Evolutionary conservation across 2,888 invertebrate genomes (phyloP), one percentile per base, ranked within the genome.

Genomic region (Ptilodon capucinus): DNA sequence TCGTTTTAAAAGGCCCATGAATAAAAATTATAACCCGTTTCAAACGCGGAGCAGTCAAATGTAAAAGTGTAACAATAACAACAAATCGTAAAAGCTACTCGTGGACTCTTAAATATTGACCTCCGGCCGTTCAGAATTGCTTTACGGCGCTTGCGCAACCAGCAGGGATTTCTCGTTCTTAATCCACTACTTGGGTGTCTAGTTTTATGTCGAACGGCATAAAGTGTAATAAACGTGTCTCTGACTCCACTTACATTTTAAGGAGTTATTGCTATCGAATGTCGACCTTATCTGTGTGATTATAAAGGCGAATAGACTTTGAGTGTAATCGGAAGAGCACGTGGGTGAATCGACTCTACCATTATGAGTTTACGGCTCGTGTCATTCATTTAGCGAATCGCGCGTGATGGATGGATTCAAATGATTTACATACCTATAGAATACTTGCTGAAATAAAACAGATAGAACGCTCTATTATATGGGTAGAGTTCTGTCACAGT

Each of bases 131-230:
- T 59, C 54, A 57, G 61, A 74, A 59, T 62, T 57, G 38, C 66
- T 79, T 79, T 78, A 83, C 66, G 51, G 64, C 74, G 56, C 62
- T 87, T 87, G 82, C 80, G 75, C 80, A 85, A 87, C 79, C 58
- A 51, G 51, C 69, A 60, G 66, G 67, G 76, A 77, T 76, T 75
- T 74, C 71, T 78, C 67, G 73, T 71, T 76, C 75, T 70, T 84
- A 83, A 87, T 88, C 86, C 75, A 80, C 86, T 81, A 81, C 88
- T 88, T 89, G 89, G 89, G 89, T 87, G 89, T 89, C 87, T 87
- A 76, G 75, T 86, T 88, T 86, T 84, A 86, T 87, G 79, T 80
- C 69, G 67, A 67, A 64, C 69, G 71, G 74, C 75, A 83, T 81
- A 79, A 82, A 80, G 70, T 72, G 79, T 74, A 79, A 86, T 86